Evolutionary conservation across 2,797 vertebrate genomes (phyloP), one percentile per base, ranked within the genome.

Genomic region (Channa striata): DNA sequence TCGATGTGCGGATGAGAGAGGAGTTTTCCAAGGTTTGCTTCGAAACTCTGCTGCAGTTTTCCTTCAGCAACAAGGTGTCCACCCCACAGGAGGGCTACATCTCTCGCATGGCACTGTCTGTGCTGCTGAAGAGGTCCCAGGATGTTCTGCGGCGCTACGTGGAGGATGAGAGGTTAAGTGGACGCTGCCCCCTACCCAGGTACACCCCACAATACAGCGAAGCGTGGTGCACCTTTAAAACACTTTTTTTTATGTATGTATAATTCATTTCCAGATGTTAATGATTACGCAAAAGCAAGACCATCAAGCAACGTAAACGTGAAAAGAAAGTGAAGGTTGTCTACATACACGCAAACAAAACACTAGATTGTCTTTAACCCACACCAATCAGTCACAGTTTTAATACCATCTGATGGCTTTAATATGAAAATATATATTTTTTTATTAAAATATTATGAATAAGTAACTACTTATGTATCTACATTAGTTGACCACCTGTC

Each of bases 1-100:
- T 99, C 78, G 97, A 98, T 82, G 94, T 98, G 82, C 95, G 98
- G 81, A 96, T 99, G 96, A 93, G 98, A 85, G 98, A 99, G 87
- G 97, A 98, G 46, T 99, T 99, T 91, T 99, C 98, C 4, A 99
- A 99, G 91, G 97, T 99, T 89, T 99, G 98, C 85, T 99, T 99
- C 72, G 98, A 99, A 94, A 99, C 97, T 0, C 86, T 99, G 80
- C 95, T 99, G 40, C 98, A 99, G 94, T 99, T 99, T 90, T 99
- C 98, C 83, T 99, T 99, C 93, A 99, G 98, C 94, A 98, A 98
- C 93, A 98, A 97, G 93, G 97, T 96, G 77, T 96, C 96, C 72
- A 99, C 96, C n/a, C 97, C 98, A n/a, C 97, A 99, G 90, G 98
- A 99, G 94, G 98, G 98, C 71, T 99, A 98, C 90, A 99, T 99